Evolutionary conservation across 2,113 vertebrate species (phyloP).

Genomic region (Oncorhynchus kisutch): DNA sequence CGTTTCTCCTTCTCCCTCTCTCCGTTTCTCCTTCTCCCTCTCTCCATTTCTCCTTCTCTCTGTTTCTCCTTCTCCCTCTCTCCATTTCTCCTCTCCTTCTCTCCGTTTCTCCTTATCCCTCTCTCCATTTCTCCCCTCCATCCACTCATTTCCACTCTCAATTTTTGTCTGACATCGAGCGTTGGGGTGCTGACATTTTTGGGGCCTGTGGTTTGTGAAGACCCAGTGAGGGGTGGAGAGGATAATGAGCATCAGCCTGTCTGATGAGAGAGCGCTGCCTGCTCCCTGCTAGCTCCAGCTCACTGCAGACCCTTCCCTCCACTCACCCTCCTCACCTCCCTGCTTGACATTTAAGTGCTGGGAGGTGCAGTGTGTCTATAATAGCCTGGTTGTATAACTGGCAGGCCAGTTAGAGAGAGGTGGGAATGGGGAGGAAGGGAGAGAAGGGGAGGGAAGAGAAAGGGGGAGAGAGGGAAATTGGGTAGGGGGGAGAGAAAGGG

Average conservation of each 20-base stretch:
- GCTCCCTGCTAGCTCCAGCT: background rate
- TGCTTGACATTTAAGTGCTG: constrained; percentile 50
- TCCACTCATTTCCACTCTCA: background rate
- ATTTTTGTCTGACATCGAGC: background rate
- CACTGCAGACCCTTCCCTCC: background rate
- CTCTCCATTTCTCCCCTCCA: background rate
- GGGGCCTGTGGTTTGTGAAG: background rate
- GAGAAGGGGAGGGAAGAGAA: constrained; percentile 30
- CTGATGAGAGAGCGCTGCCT: background rate
- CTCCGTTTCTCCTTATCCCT: constrained; percentile 16
- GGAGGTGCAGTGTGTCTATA: constrained; percentile 48
- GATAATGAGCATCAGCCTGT: background rate
- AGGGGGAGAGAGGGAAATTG: constrained; percentile 26
- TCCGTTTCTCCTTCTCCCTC: constrained; percentile 13
- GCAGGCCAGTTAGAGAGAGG: constrained; percentile 34
- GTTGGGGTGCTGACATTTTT: background rate
- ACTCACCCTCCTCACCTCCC: constrained; percentile 31
- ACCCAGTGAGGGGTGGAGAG: background rate
- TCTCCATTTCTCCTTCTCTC: too few species aligned
- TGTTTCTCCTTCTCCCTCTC: too few species aligned
- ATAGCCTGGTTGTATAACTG: constrained; percentile 53
- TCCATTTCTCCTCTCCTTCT: too few species aligned
- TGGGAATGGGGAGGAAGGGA: constrained; percentile 32
- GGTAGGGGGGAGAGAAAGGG: constrained; percentile 4
- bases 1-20: too few species aligned